These are phyloP conservation scores for Eristalis pertinax DNA, from an alignment of 2,888 invertebrate species.

Conservation along the genomic window DNA sequence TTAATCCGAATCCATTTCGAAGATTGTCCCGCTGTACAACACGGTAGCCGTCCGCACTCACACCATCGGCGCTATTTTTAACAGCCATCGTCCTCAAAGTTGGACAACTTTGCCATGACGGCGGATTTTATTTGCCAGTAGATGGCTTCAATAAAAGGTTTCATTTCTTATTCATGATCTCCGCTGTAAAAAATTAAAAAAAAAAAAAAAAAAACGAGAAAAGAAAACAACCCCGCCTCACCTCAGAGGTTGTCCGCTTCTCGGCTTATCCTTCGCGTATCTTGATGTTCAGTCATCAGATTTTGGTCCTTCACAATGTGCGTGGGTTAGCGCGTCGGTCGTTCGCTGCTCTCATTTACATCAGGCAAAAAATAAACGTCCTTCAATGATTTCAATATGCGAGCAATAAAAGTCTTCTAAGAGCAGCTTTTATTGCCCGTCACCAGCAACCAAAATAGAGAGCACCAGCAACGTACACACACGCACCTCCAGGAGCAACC, in stretches of 20 bases:
- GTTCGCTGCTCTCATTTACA: constrained; percentile 41
- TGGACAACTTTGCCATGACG: neutral
- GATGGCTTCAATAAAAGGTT: constrained; percentile 44
- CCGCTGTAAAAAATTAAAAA: constrained; percentile 47
- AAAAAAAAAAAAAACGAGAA: constrained; percentile 6
- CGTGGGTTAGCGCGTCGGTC: constrained; percentile 19
- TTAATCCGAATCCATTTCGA: constrained; percentile 60
- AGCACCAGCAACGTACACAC: neutral
- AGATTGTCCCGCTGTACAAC: constrained; percentile 43
- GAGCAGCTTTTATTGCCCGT: constrained; percentile 58
- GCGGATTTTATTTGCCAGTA: constrained; percentile 44
- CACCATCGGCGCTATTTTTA: neutral
- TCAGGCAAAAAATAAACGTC: constrained; percentile 27
- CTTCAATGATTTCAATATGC: constrained; percentile 64
- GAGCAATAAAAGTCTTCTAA: constrained; percentile 55
- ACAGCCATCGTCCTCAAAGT: constrained; percentile 10
- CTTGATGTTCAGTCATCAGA: neutral
- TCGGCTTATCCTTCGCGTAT: neutral
- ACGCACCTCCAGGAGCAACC: neutral
- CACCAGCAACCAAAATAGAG: neutral
- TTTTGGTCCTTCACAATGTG: neutral
- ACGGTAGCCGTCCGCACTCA: neutral
- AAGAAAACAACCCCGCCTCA: too few species aligned
- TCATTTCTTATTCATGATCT: constrained; percentile 67
- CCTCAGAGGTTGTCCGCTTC: neutral